A percentile compares a stretch with the other conserved stretches of the same genome.
phyloP scores from a whole-genome alignment of 2,888 invertebrate genomes.

The Amblyjoppa proteus region DNA sequence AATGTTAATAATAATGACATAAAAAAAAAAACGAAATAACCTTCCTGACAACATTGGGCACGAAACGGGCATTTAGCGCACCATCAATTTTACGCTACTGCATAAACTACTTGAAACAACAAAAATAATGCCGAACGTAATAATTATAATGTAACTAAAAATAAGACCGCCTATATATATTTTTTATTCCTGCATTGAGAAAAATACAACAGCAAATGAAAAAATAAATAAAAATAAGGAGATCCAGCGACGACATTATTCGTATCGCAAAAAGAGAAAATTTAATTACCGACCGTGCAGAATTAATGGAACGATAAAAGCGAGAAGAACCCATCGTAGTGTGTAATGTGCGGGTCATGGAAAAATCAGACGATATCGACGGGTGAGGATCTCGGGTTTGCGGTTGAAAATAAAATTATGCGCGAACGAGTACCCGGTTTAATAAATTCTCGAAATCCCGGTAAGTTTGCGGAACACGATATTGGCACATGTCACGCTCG shows the following conservation, averaged over 20 bases:
- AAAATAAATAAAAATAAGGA: no score
- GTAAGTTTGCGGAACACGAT: conserved; percentile 5
- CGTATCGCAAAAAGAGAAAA: background rate
- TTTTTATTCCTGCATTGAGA: no score
- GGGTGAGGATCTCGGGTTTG: background rate
- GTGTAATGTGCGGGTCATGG: background rate
- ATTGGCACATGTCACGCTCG: conserved; percentile 43
- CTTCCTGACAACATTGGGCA: no score
- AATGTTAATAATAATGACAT: no score
- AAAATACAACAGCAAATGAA: no score
- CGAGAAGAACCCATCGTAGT: background rate
- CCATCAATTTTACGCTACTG: no score
- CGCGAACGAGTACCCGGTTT: conserved; percentile 2
- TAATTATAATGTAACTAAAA: no score
- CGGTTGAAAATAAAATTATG: background rate
- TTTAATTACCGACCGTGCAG: background rate
- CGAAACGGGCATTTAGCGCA: no score
- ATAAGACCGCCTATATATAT: no score
- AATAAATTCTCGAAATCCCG: conserved; percentile 36
- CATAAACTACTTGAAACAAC: no score
- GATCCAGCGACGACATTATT: background rate
- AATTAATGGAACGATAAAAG: background rate
- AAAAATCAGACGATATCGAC: background rate
- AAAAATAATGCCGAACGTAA: no score
- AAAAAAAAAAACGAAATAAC: no score